Conservation (phyloP, 2,888 invertebrate genomes). For the Sinopyrophorus schimmeli region DNA sequence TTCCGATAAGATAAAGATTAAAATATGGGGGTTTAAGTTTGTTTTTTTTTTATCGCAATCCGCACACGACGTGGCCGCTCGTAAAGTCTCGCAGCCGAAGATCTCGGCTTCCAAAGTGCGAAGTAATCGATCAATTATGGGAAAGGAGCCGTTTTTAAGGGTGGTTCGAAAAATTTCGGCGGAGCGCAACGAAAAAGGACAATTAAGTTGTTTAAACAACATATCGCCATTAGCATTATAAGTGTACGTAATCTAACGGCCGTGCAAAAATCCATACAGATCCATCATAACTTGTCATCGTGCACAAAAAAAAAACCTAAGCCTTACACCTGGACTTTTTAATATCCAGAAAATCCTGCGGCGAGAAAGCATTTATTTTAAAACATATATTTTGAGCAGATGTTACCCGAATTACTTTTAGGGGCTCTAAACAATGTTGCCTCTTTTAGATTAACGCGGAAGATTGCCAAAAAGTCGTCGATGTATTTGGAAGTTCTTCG, state of each 20-base stretch:
- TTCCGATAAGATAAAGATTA: conserved; percentile 34
- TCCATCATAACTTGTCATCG: conserved; percentile 52
- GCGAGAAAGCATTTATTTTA: conserved; percentile 47
- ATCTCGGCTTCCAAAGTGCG: background rate
- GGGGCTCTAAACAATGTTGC: conserved; percentile 35
- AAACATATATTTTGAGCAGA: conserved; percentile 49
- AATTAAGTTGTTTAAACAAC: conserved; percentile 56
- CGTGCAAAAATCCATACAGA: conserved; percentile 41
- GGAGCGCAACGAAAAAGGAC: conserved; percentile 48
- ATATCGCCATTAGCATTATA: conserved; percentile 50
- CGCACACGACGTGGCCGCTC: conserved; percentile 20
- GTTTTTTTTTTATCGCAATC: conserved; percentile 21
- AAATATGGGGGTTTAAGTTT: conserved; percentile 28
- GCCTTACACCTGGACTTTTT: conserved; percentile 46
- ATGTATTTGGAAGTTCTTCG: too few species aligned
- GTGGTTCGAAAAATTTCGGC: too few species aligned
- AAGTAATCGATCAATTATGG: conserved; percentile 18
- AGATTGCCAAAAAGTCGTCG: conserved; percentile 21
- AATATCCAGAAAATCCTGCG: conserved; percentile 46
- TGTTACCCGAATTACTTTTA: conserved; percentile 45
- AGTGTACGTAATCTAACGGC: conserved; percentile 43
- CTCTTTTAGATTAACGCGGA: conserved; percentile 21
- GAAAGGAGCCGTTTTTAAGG: conserved; percentile 2
- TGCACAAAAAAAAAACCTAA: conserved; percentile 36
- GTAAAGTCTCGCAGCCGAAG: conserved; percentile 6